Conservation (phyloP, 2,113 vertebrate genomes). For the Caloenas nicobarica region DNA sequence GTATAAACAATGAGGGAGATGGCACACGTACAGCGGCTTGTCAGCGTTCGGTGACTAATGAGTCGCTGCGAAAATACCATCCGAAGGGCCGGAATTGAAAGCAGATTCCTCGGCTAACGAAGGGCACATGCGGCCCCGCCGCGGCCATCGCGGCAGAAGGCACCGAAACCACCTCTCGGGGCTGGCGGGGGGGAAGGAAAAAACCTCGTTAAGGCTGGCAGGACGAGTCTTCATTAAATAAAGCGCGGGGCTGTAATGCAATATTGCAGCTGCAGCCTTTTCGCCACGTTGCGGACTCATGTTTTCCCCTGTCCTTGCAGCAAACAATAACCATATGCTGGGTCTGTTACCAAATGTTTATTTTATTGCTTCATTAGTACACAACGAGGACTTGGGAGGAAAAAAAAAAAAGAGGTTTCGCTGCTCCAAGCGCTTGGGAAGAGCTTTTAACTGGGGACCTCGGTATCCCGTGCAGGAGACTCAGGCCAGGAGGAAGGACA, state of each 20-base stretch:
- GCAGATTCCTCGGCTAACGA: constrained; percentile 72
- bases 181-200: not conserved
- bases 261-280: constrained; percentile 68
- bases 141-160: constrained; percentile 52
- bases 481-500: too few relatives aligned
- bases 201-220: constrained; percentile 54
- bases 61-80: constrained; percentile 72
- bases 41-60: constrained; percentile 78
- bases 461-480: not conserved
- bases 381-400: not conserved
- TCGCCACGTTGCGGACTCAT: constrained; percentile 42
- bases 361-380: constrained; percentile 65
- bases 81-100: constrained; percentile 67
- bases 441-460: not conserved
- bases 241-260: constrained; percentile 54
- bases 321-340: constrained; percentile 75
- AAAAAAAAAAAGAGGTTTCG: not conserved
- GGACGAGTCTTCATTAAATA: constrained; percentile 63
- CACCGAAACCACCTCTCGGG: constrained; percentile 57
- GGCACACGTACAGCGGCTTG: constrained; percentile 75
- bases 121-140: constrained; percentile 66
- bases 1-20: constrained; percentile 79
- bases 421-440: not conserved
- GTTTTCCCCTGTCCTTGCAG: constrained; percentile 60
- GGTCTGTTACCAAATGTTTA: constrained; percentile 56